phyloP scores from a whole-genome alignment of 2,113 vertebrate species.

The Pelecanus crispus region DNA sequence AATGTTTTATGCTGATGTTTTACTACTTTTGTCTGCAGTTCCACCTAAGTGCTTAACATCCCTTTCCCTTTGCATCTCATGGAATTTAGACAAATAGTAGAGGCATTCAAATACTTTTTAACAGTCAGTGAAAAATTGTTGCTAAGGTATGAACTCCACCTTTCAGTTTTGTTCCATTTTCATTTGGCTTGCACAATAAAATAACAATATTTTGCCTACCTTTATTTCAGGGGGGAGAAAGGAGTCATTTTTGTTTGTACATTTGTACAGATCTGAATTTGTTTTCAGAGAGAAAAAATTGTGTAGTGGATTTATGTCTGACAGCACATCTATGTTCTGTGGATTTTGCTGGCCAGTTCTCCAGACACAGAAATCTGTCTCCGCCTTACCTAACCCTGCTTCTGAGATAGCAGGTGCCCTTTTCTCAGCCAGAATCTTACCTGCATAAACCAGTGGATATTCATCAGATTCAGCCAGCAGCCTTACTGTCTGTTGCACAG shows the following conservation, averaged over 20 bases:
- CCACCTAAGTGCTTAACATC: background rate
- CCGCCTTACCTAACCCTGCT: background rate
- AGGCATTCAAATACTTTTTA: background rate
- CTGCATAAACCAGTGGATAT: background rate
- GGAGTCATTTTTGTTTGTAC: background rate
- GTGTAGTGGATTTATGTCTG: background rate
- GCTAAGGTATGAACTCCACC: background rate
- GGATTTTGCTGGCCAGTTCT: background rate
- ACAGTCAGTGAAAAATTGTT: background rate
- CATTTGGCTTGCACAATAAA: background rate
- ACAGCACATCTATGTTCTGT: background rate
- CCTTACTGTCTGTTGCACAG: background rate
- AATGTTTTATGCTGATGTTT: background rate
- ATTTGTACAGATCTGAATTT: background rate
- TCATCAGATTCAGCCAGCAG: background rate
- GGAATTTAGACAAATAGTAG: background rate
- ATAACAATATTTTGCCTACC: background rate
- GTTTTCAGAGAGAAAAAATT: background rate
- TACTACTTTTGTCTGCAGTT: background rate
- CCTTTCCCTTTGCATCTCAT: background rate
- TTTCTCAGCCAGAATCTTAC: background rate
- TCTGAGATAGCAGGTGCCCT: background rate
- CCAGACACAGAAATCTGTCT: background rate
- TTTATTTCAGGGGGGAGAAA: background rate
- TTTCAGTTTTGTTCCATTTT: background rate